phyloP scores from a whole-genome alignment of 2,888 invertebrate genomes.

The Xestia sexstrigata region DNA sequence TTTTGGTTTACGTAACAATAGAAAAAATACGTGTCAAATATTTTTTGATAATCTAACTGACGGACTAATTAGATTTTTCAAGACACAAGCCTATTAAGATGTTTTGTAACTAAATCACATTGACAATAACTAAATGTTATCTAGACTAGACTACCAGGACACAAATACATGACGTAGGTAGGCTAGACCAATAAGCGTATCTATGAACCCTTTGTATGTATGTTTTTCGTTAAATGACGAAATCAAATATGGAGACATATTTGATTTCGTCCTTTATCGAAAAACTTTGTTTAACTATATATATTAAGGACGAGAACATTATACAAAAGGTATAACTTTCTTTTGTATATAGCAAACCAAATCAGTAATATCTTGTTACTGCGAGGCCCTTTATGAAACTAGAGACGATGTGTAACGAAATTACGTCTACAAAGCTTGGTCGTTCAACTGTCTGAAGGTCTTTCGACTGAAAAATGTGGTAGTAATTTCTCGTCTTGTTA shows the following conservation, averaged over 20 bases:
- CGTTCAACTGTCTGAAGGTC: neutral
- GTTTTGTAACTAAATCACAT: neutral
- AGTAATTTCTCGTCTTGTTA: neutral
- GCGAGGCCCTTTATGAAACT: constrained; percentile 33
- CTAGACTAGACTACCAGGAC: neutral
- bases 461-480: neutral
- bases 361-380: constrained; percentile 48
- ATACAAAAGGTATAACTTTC: constrained; percentile 35
- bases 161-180: constrained; percentile 2
- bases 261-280: constrained; percentile 25
- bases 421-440: constrained; percentile 3
- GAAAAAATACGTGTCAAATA: too few species aligned
- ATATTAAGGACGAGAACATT: constrained; percentile 25
- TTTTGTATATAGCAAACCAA: constrained; percentile 41
- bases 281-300: constrained; percentile 34
- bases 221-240: too few species aligned
- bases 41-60: too few species aligned
- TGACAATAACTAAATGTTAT: neutral
- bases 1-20: too few species aligned
- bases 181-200: constrained; percentile 8
- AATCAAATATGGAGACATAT: too few species aligned
- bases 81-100: too few species aligned
- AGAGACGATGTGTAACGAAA: constrained; percentile 22
- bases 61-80: too few species aligned
- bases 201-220: constrained; percentile 28